Conservation (phyloP, 2,113 vertebrate species). For the Chlamydotis undulata region DNA sequence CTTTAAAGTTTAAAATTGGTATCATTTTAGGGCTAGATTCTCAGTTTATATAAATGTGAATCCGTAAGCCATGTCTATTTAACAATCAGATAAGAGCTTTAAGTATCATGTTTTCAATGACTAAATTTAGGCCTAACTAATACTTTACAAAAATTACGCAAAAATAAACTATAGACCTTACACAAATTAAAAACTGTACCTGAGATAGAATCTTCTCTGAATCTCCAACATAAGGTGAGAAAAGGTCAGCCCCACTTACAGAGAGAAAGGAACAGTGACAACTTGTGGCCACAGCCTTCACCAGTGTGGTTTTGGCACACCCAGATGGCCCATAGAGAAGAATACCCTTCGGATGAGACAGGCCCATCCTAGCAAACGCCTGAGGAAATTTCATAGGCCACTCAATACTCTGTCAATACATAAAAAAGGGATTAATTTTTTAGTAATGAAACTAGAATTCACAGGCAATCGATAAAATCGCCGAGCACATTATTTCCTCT, state of each 20-base stretch:
- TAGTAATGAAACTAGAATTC: neutral
- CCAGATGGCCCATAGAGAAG: constrained; percentile 92
- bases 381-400: constrained; percentile 92
- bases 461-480: neutral
- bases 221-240: constrained; percentile 92
- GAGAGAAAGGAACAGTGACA: constrained; percentile 88
- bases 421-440: neutral
- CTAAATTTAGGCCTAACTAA: neutral
- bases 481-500: neutral
- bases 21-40: neutral
- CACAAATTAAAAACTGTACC: constrained; percentile 71
- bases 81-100: neutral
- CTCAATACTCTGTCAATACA: constrained; percentile 84
- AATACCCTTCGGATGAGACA: constrained; percentile 85
- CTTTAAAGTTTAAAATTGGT: neutral
- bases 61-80: neutral
- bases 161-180: neutral
- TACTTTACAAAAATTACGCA: neutral
- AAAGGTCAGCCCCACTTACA: constrained; percentile 90
- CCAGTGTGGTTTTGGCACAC: constrained; percentile 92
- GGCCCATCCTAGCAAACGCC: constrained; percentile 88
- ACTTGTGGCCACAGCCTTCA: constrained; percentile 84
- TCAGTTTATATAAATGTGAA: neutral
- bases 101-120: neutral
- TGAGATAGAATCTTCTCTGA: constrained; percentile 91